phyloP scores from a whole-genome alignment of 1,140 invertebrate genomes.

The Parapsyche elsis region DNA sequence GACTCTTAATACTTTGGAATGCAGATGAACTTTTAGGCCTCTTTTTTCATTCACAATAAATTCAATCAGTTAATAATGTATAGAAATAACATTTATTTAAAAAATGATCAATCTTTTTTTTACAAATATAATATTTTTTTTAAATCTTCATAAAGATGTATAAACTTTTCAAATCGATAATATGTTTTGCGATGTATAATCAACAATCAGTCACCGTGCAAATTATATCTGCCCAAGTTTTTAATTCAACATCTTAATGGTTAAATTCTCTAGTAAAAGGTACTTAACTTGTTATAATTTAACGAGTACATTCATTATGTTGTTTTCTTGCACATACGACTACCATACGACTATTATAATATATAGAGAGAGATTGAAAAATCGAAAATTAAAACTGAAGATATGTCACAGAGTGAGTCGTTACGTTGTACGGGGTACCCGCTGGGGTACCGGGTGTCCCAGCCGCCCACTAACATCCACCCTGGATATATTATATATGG shows the following conservation, averaged over 20 bases:
- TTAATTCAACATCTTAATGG: constrained; percentile 29
- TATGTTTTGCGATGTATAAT: constrained; percentile 21
- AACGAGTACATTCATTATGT: constrained; percentile 14
- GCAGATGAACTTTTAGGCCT: constrained; percentile 33
- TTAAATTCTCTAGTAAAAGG: constrained; percentile 14
- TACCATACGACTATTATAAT: constrained; percentile 4
- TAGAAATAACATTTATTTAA: constrained; percentile 19
- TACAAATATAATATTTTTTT: constrained; percentile 8
- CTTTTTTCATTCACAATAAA: constrained; percentile 3
- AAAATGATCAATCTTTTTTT: background rate
- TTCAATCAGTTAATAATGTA: constrained; percentile 6
- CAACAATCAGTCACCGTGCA: constrained; percentile 50
- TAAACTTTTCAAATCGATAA: constrained; percentile 5
- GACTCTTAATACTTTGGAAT: constrained; percentile 31
- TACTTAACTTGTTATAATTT: constrained; percentile 14
- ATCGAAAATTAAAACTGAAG: constrained; percentile 33
- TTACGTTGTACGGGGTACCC: background rate
- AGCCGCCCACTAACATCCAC: constrained; percentile 1
- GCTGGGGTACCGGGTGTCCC: background rate
- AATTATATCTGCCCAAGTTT: constrained; percentile 48
- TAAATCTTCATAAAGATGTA: background rate
- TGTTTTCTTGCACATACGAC: constrained; percentile 17
- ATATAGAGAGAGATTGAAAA: background rate
- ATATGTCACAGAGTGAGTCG: constrained; percentile 38
- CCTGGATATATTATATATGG: constrained; percentile 18